These are phyloP conservation scores for Anastatus disparis DNA, from an alignment of 1,140 invertebrate genomes.

Conservation along the genomic window DNA sequence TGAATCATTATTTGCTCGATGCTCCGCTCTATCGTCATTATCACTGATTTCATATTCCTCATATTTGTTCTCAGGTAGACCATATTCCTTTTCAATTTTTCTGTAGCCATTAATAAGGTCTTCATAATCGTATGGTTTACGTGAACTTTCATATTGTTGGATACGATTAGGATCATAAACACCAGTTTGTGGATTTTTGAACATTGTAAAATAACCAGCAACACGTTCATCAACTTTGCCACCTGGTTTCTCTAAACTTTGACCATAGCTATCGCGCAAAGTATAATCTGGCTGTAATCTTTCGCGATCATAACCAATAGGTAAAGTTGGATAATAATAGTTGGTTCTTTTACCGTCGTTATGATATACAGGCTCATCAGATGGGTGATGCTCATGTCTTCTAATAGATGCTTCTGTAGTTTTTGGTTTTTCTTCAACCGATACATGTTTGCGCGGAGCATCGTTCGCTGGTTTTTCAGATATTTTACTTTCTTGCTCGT, in stretches of 20 bases:
- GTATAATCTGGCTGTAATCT: conserved; percentile 5
- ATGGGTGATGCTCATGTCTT: conserved; percentile 50
- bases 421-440: conserved; percentile 36
- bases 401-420: too few relatives aligned
- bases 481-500: conserved; percentile 3
- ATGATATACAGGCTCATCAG: conserved; percentile 40
- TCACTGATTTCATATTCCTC: conserved; percentile 42
- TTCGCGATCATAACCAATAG: conserved; percentile 11
- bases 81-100: conserved; percentile 36
- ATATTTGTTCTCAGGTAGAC: conserved; percentile 34
- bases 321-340: conserved; percentile 20
- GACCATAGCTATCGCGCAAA: conserved; percentile 50
- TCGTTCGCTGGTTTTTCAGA: neutral
- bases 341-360: neutral
- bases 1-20: neutral
- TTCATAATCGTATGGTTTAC: conserved; percentile 1
- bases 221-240: conserved; percentile 50
- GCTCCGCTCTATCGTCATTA: neutral
- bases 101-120: conserved; percentile 17
- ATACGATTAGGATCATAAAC: conserved; percentile 43
- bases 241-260: conserved; percentile 45
- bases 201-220: conserved; percentile 52
- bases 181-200: conserved; percentile 46
- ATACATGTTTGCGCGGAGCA: neutral
- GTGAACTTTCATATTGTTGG: conserved; percentile 8